Conservation (phyloP, 2,888 invertebrate species). For the Mesorhabditis belari region DNA sequence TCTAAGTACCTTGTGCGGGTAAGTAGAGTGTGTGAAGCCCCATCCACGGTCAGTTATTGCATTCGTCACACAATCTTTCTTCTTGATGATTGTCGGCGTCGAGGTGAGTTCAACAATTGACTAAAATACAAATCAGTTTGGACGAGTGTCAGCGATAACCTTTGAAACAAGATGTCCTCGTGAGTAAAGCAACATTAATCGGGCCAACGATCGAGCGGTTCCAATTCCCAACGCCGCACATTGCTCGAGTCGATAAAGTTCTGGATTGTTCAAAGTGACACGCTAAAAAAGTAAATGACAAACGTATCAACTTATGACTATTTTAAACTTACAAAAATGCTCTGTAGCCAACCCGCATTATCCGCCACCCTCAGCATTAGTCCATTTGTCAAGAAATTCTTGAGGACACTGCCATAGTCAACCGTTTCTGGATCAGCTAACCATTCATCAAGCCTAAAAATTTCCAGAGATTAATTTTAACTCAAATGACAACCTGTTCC, state of each 20-base stretch:
- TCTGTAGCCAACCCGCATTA: constrained; percentile 26
- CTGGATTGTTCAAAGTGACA: constrained; percentile 44
- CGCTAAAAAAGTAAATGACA: constrained; percentile 12
- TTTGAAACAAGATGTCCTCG: constrained; percentile 17
- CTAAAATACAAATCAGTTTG: neutral
- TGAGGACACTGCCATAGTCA: constrained; percentile 19
- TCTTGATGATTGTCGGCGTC: neutral
- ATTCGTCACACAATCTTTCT: constrained; percentile 4
- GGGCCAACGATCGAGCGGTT: constrained; percentile 34
- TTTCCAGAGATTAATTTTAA: neutral
- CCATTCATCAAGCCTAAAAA: constrained; percentile 17
- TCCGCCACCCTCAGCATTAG: constrained; percentile 15
- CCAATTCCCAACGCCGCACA: constrained; percentile 38
- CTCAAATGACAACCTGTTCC: constrained; percentile 10
- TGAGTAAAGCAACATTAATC: constrained; percentile 23
- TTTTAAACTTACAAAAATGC: constrained; percentile 17
- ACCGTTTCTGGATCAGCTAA: constrained; percentile 25
- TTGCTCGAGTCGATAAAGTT: constrained; percentile 37
- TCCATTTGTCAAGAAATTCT: constrained; percentile 12
- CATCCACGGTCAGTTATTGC: constrained; percentile 4
- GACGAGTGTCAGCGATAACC: neutral
- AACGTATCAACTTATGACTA: neutral
- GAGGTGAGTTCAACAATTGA: neutral
- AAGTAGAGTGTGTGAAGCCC: constrained; percentile 4
- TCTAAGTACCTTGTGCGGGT: neutral